Evolutionary conservation across 1,140 invertebrate genomes (phyloP).

Genomic region (Acyrthosiphon pisum): DNA sequence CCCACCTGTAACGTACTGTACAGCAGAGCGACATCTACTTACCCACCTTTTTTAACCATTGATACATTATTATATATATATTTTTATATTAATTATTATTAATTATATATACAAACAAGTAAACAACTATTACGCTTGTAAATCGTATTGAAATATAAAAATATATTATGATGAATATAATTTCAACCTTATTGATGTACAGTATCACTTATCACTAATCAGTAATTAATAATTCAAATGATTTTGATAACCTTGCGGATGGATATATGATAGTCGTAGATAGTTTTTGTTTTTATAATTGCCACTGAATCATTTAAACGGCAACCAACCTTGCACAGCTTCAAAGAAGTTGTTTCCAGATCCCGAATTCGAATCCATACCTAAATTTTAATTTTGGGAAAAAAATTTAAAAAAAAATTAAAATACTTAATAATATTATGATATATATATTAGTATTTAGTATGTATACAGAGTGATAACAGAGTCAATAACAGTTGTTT

Average conservation of each 20-base stretch:
- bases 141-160: neutral
- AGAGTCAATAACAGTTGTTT: too few species aligned
- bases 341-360: constrained; percentile 1
- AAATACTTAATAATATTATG: neutral
- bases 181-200: neutral
- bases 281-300: neutral
- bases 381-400: neutral
- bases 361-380: neutral
- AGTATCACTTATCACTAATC: neutral
- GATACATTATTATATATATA: too few species aligned
- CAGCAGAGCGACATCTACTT: too few species aligned
- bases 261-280: neutral
- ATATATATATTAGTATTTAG: too few species aligned
- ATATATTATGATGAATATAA: neutral
- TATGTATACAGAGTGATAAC: too few species aligned
- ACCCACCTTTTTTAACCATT: too few species aligned
- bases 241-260: neutral
- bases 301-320: constrained; percentile 22
- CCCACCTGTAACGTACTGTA: too few species aligned
- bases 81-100: too few species aligned
- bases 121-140: neutral
- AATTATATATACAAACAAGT: too few species aligned
- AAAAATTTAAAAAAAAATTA: neutral
- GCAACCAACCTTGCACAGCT: constrained; percentile 26
- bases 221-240: neutral